Conservation (phyloP, 2,113 vertebrate species). For the Aramus guarauna region DNA sequence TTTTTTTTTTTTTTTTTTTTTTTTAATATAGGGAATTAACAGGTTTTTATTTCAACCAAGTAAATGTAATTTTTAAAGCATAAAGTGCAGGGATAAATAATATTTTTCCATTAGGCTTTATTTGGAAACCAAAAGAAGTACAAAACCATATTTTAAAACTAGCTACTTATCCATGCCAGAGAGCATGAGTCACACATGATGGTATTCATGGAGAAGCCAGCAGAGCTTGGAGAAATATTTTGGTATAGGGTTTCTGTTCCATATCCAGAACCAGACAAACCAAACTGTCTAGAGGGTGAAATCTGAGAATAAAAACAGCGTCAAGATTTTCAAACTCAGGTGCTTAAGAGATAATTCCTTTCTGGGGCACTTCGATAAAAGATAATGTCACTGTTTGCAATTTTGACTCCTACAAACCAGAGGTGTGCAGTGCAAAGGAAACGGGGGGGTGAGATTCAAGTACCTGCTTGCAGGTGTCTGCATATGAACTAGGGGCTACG, state of each 20-base stretch:
- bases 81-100: neutral
- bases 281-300: neutral
- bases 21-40: neutral
- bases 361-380: neutral
- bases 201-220: constrained; percentile 37
- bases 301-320: constrained; percentile 1
- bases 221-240: constrained; percentile 25
- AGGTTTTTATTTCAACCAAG: neutral
- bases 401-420: neutral
- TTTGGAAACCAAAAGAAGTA: constrained; percentile 23
- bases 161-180: constrained; percentile 30
- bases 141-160: constrained; percentile 20
- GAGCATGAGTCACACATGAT: constrained; percentile 43
- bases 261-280: constrained; percentile 36
- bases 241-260: constrained; percentile 45
- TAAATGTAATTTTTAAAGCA: neutral
- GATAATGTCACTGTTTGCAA: neutral
- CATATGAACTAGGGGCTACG: neutral
- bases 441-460: neutral
- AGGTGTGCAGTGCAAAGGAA: neutral
- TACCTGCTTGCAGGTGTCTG: neutral
- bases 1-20: too few species aligned
- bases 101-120: constrained; percentile 9
- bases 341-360: neutral
- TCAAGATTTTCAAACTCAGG: neutral